phyloP scores from a whole-genome alignment of 2,888 invertebrate genomes.

The Napeogenes inachia region DNA sequence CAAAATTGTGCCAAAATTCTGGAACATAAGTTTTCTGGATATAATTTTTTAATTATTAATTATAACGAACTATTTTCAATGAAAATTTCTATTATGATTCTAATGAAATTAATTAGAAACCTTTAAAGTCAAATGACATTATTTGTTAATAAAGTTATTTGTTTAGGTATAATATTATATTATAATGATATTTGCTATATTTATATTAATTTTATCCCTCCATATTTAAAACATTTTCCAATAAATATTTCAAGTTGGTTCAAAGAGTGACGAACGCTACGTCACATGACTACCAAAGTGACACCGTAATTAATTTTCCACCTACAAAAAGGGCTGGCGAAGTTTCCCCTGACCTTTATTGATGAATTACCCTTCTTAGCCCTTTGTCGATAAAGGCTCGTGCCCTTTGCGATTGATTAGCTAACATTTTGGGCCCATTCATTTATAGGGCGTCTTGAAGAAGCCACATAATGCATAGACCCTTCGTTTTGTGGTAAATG shows the following conservation, averaged over 20 bases:
- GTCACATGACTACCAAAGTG: constrained; percentile 31
- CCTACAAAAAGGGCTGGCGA: constrained; percentile 51
- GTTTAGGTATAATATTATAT: constrained; percentile 8
- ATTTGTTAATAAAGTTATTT: constrained; percentile 3
- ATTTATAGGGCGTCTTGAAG: constrained; percentile 62
- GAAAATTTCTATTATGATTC: too few relatives aligned
- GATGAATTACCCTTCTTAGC: constrained; percentile 62
- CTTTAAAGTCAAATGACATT: too few relatives aligned
- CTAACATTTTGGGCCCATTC: constrained; percentile 68
- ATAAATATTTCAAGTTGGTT: not conserved
- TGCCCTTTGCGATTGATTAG: constrained; percentile 73
- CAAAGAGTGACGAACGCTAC: constrained; percentile 21
- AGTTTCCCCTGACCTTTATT: constrained; percentile 44
- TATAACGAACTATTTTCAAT: too few relatives aligned
- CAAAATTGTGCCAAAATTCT: not conserved
- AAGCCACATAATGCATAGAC: constrained; percentile 45
- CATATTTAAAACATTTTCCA: too few relatives aligned
- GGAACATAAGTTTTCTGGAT: too few relatives aligned
- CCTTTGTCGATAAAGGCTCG: constrained; percentile 52
- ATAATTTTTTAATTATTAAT: too few relatives aligned
- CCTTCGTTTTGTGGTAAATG: constrained; percentile 22
- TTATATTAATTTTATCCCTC: not conserved
- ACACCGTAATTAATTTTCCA: constrained; percentile 61
- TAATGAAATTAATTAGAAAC: too few relatives aligned
- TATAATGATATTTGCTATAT: constrained; percentile 5